Conservation (phyloP, 1,140 invertebrate genomes). For the Whitmania pigra region DNA sequence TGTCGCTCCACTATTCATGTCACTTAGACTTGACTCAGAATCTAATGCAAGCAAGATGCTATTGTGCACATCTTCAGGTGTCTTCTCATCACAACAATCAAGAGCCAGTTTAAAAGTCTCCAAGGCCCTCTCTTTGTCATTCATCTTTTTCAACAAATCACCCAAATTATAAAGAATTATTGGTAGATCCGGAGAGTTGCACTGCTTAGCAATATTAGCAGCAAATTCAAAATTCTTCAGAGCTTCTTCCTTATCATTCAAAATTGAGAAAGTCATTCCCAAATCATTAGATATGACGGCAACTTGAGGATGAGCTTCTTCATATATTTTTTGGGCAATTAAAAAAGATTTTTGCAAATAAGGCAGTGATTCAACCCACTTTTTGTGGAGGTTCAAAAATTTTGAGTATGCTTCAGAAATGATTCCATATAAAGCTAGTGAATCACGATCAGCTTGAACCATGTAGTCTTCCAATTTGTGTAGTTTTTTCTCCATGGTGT, state of each 20-base stretch:
- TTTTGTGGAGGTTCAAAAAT: constrained; percentile 53
- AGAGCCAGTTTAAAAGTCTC: no score
- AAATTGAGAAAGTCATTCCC: constrained; percentile 56
- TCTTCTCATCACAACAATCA: no score
- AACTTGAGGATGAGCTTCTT: constrained; percentile 56
- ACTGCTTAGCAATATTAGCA: constrained; percentile 51
- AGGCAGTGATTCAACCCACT: constrained; percentile 51
- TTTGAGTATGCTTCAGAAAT: constrained; percentile 68
- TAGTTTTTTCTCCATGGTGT: constrained; percentile 52
- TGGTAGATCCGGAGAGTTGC: constrained; percentile 52
- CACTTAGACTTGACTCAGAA: no score
- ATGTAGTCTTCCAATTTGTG: constrained; percentile 34
- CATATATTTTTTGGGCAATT: constrained; percentile 53
- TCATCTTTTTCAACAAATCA: constrained; percentile 26
- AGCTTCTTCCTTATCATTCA: constrained; percentile 55
- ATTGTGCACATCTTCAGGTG: no score
- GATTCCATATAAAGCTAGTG: constrained; percentile 54
- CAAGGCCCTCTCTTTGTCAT: constrained; percentile 32
- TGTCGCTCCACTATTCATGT: no score
- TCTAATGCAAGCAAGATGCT: no score
- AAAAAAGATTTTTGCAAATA: constrained; percentile 58
- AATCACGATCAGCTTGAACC: constrained; percentile 46
- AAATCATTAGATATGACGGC: constrained; percentile 72
- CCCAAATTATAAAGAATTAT: constrained; percentile 70
- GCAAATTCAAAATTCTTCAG: constrained; percentile 59